Evolutionary conservation across 1,140 invertebrate species (phyloP).

Genomic region (Bombus haemorrhoidalis): DNA sequence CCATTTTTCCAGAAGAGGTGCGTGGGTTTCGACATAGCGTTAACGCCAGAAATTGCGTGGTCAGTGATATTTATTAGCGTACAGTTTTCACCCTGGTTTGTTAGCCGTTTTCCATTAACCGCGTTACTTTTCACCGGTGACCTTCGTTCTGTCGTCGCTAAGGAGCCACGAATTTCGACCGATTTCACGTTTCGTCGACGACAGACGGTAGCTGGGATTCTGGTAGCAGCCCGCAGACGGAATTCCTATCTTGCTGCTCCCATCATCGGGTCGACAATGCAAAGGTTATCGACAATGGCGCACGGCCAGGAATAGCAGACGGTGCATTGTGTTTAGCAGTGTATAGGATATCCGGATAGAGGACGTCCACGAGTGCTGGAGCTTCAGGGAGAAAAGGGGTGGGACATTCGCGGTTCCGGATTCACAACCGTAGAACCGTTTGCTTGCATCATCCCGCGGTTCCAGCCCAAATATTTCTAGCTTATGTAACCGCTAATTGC

Average conservation of each 20-base stretch:
- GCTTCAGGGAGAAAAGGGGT: slow-evolving; percentile 19
- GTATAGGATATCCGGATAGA: slow-evolving; percentile 67
- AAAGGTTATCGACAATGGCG: slow-evolving; percentile 77
- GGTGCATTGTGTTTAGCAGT: slow-evolving; percentile 72
- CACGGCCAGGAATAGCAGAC: slow-evolving; percentile 75
- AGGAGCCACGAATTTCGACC: slow-evolving; percentile 51
- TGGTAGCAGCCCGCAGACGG: slow-evolving; percentile 44
- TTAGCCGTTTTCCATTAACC: background rate
- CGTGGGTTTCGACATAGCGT: background rate
- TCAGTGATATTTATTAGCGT: slow-evolving; percentile 45
- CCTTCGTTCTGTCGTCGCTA: slow-evolving; percentile 45
- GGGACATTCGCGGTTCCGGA: slow-evolving; percentile 44
- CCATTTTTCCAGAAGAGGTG: background rate
- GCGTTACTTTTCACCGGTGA: background rate
- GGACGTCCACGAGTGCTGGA: slow-evolving; percentile 38
- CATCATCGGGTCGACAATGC: slow-evolving; percentile 70
- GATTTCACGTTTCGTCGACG: slow-evolving; percentile 61
- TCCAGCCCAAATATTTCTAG: slow-evolving; percentile 42
- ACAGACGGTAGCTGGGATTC: slow-evolving; percentile 33
- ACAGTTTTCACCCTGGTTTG: slow-evolving; percentile 5
- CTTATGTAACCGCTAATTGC: slow-evolving; percentile 46
- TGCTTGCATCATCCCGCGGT: slow-evolving; percentile 27
- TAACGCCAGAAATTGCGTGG: background rate
- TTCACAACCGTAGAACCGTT: slow-evolving; percentile 15
- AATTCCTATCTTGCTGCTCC: slow-evolving; percentile 65